Base-by-base conservation (phyloP, 37 sponge, comb jelly and placozoan genomes). In the Cliona cf. orientalis region DNA sequence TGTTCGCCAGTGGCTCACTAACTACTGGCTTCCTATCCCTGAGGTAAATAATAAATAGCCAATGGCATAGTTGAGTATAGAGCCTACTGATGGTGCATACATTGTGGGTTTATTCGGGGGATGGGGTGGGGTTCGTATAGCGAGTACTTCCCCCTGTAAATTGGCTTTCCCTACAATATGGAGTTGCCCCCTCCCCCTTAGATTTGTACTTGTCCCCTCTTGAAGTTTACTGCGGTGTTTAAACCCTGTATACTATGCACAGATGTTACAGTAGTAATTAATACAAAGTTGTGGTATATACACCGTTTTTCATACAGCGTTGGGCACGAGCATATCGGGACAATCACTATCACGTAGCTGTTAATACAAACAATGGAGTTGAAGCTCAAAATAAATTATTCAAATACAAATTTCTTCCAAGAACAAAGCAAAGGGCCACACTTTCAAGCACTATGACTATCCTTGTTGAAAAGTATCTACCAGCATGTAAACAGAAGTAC, bases 331-430 rank as follows among this genome's bases (percentile, higher is more conserved):
- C 81, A 36, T 80, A 28, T 32, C 37, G 58, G 3, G 71, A 80
- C 38, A 49, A 36, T 14, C 32, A n/a, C 23, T 80, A 80, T 35
- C 65, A 65, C 32, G 66, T 33, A 14, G 67, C 66, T 28, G 79
- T 78, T 14, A 46, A 65, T 32, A 78, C 81, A 5, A 81, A 69
- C 72, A 81, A 69, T 56, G 81, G 81, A 21, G 25, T 34, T 23
- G 79, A 78, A 49, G 79, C 79, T 22, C 66, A 63, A 23, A 78
- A 78, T 46, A 78, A 78, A 43, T 1, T 68, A 33, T 35, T 80
- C 2, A 80, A 80, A 46, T 80, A 80, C 42, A 56, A 35, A 2
- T 80, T 37, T 28, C 31, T 80, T 29, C 71, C 81, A 31, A 44
- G 39, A 5, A n/a, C 25, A 34, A 80, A 80, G 25, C 46, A 7